Base-by-base conservation (phyloP, 2,113 vertebrate species). In the Athene cunicularia region DNA sequence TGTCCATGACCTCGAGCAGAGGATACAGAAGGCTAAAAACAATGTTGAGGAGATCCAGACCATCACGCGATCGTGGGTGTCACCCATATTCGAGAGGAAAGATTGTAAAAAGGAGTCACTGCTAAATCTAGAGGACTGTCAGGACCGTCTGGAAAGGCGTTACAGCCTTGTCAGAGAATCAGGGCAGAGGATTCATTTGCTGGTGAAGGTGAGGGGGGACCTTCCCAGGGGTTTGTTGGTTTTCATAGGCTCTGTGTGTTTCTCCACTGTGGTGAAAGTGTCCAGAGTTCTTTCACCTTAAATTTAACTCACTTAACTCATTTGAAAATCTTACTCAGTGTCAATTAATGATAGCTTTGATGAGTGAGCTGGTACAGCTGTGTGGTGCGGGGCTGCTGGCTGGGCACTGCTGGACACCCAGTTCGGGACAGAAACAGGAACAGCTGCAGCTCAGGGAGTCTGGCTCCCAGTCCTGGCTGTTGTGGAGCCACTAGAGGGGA, bases 1-100 rank as follows among this genome's bases (percentile, higher is more conserved):
- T 11, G 97, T 99, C 64, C 97, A 75, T 68, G 99, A 99, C 94
- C 98, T 99, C 26, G 99, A 99, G 87, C 94, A 59, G 90, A 98
- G 98, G 91, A 96, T 99, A 52, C 99, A 99, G 97, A 99, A 97
- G 94, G 95, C 98, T 73, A 99, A 99, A 96, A 98, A 98, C 96
- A 99, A 99, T 0, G 95, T 99, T 24, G 98, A 99, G 71, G 98
- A 99, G 92, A 99, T 99, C 84, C 98, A 98, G 95, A 98, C 33
- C 86, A 95, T 98, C 3, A 98, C 99, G 98, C 98, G 35, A 58
- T 98, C 97, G 0, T 99, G 99, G 99, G 92, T 91, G 35, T 97
- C 89, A 1, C 99, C 99, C 4, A 32, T 99, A 20, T 98, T 99
- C 19, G 98, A 99, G 95, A 98, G 99, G 93, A 99, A 98, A 85